Evolutionary conservation across 2,888 invertebrate genomes (phyloP), one percentile per base, ranked within the genome.

Genomic region (Perizoma affinitatum): DNA sequence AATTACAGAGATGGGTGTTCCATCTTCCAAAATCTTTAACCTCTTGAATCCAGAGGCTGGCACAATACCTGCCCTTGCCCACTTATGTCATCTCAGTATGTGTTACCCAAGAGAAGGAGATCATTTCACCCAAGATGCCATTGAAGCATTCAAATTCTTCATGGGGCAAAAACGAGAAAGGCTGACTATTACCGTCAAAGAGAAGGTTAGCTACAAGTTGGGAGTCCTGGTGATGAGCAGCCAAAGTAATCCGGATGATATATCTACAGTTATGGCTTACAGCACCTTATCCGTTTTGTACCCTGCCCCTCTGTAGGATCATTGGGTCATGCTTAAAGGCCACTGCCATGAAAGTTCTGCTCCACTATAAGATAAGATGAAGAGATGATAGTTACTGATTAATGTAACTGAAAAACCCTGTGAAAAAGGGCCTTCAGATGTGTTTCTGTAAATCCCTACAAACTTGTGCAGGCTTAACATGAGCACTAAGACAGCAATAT

Each of bases 181-280:
- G 5, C 34, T 61, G 8, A n/a, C n/a, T 5, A 9, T 56, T 22
- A 49, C 41, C 4, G 44, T 61, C 10, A 49, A 22, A 11, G 56
- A 53, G n/a, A 41, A 10, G 7, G 41, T 3, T 5, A 49, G 7
- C 49, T 4, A 42, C 11, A 56, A 61, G 38, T 5, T 61, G n/a
- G 35, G 56, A 41, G 61, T 61, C 4, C n/a, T 38, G 0, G 40
- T 61, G n/a, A 56, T 53, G 10, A 61, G 61, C 45, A 53, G 53
- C 11, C 36, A 42, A 4, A 53, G 34, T 33, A 56, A 56, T 10
- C 61, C 61, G 0, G 61, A 61, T 45, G 41, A 47, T 45, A 36
- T 61, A 10, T 61, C 61, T 1, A 41, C 40, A 0, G 10, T 8
- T 8, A 34, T 61, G 48, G 48, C 49, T 11, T 48, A 53, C 40